These are phyloP conservation scores for Drosophila leontia DNA, from an alignment of 1,140 invertebrate genomes.

Conservation along the genomic window DNA sequence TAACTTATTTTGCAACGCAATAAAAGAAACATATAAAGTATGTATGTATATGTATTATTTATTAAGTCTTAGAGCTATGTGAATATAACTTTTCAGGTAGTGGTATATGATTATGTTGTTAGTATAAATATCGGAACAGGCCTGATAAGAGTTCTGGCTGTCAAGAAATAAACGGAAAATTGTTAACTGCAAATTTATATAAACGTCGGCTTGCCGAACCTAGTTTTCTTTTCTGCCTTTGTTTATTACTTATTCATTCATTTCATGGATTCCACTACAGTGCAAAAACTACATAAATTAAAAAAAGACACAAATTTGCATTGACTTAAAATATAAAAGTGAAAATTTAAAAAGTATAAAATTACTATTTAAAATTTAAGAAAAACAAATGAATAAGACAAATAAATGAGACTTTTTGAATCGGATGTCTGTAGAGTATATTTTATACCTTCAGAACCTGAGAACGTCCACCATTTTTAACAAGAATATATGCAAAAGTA, in stretches of 20 bases:
- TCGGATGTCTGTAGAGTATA: conserved; percentile 6
- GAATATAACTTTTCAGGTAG: too few species aligned
- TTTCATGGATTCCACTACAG: background rate
- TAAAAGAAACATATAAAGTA: too few species aligned
- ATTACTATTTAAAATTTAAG: background rate
- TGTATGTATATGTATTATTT: too few species aligned
- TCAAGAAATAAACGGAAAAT: background rate
- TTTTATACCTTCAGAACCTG: conserved; percentile 15
- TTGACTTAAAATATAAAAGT: conserved; percentile 2
- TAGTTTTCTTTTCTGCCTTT: too few species aligned
- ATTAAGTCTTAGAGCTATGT: too few species aligned
- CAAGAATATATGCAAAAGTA: conserved; percentile 10
- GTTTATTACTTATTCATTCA: background rate
- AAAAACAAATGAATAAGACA: background rate
- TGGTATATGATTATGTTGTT: too few species aligned
- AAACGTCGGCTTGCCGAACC: background rate
- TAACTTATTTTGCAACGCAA: too few species aligned
- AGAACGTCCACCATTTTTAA: conserved; percentile 16
- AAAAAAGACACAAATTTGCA: background rate
- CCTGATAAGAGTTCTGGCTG: background rate
- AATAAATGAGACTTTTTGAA: conserved; percentile 5
- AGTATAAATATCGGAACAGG: background rate
- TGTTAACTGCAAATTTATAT: background rate
- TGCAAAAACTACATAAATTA: conserved; percentile 3
- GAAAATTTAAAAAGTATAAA: background rate